These are phyloP conservation scores for Anguilla rostrata DNA, from an alignment of 2,113 vertebrate genomes.

Conservation along the genomic window DNA sequence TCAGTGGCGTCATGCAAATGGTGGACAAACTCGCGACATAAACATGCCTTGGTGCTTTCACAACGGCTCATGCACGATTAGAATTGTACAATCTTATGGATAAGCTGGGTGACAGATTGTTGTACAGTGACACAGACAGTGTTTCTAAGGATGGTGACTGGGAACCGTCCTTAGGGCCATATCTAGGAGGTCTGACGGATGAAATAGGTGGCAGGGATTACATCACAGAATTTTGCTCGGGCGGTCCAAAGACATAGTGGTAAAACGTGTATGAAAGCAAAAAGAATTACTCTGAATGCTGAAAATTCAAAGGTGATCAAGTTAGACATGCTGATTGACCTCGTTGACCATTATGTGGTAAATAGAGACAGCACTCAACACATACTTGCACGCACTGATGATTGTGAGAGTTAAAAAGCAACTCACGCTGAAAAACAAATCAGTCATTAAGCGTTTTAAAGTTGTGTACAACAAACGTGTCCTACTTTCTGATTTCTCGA, in stretches of 20 bases:
- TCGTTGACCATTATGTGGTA: no score
- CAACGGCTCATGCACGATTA: background rate
- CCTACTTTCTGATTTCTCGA: no score
- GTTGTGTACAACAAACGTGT: background rate
- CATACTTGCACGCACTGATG: background rate
- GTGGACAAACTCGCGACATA: no score
- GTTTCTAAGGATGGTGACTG: conserved; percentile 3
- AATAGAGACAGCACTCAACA: background rate
- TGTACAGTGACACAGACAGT: background rate
- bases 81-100: conserved; percentile 3
- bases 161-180: background rate
- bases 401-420: background rate
- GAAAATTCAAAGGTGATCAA: background rate
- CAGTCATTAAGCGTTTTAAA: background rate
- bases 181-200: background rate
- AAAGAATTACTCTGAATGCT: background rate
- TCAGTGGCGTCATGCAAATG: no score
- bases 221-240: no score
- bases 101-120: no score
- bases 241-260: no score
- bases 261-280: background rate
- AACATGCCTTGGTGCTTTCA: background rate
- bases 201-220: background rate
- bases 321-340: no score
- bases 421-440: background rate